Evolutionary conservation across 2,113 vertebrate genomes (phyloP).

Genomic region (Dolichallabes microphthalmus): DNA sequence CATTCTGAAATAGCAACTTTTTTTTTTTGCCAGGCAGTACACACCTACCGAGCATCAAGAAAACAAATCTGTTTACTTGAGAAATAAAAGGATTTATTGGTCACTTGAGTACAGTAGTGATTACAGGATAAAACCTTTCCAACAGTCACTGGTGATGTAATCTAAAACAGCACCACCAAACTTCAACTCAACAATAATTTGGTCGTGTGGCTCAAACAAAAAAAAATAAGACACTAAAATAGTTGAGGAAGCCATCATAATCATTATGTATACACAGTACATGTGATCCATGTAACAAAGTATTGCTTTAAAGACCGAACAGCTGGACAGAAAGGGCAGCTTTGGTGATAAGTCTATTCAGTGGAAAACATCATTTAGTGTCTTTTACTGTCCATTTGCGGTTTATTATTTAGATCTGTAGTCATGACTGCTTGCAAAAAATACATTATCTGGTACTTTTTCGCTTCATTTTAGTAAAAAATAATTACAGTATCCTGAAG

Average conservation of each 20-base stretch:
- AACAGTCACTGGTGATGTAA: slow-evolving; percentile 17
- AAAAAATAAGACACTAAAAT: neutral
- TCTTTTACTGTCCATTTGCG: neutral
- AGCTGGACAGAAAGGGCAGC: slow-evolving; percentile 30
- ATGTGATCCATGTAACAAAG: slow-evolving; percentile 37
- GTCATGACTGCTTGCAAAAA: neutral
- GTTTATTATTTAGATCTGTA: neutral
- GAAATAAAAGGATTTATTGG: slow-evolving; percentile 53
- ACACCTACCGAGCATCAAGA: neutral
- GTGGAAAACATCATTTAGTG: slow-evolving; percentile 10
- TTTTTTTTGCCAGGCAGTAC: no score
- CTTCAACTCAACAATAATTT: slow-evolving; percentile 26
- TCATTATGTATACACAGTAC: slow-evolving; percentile 29
- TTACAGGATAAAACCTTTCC: slow-evolving; percentile 38
- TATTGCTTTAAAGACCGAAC: slow-evolving; percentile 12
- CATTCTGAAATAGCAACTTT: no score
- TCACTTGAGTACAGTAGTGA: slow-evolving; percentile 40
- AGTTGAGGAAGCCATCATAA: neutral
- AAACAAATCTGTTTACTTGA: neutral
- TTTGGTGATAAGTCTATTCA: slow-evolving; percentile 46
- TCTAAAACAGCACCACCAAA: slow-evolving; percentile 13
- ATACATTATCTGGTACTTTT: neutral
- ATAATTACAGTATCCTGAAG: slow-evolving; percentile 30
- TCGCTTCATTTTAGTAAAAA: slow-evolving; percentile 37
- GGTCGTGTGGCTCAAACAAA: slow-evolving; percentile 42